Percentiles rank a stretch among this genome's conserved stretches.
Conservation (phyloP, 1,140 invertebrate genomes). For the Drosophila ohnishii region DNA sequence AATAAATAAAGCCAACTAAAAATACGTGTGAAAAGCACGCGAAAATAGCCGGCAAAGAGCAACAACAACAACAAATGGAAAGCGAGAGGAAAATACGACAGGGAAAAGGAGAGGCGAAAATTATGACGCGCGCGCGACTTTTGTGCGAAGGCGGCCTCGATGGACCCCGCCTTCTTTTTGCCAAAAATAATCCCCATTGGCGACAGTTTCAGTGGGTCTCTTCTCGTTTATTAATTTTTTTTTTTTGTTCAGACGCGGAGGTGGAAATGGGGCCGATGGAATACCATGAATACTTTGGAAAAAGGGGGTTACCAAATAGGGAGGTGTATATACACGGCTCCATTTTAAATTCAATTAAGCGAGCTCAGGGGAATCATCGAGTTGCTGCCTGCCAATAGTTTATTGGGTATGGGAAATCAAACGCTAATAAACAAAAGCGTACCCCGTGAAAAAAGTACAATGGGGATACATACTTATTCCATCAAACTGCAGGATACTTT, state of each 20-base stretch:
- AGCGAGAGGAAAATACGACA: not conserved
- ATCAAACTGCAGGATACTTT: no score
- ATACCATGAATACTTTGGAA: conserved; percentile 13
- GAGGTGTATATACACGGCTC: conserved; percentile 5
- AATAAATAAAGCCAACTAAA: conserved; percentile 75
- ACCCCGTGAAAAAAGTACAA: not conserved
- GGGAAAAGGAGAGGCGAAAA: conserved; percentile 11
- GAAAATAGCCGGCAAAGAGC: conserved; percentile 45
- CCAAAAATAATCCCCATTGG: conserved; percentile 44
- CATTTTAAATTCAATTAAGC: conserved; percentile 65
- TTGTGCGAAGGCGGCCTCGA: conserved; percentile 28
- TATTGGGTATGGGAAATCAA: conserved; percentile 27
- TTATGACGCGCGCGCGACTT: conserved; percentile 38
- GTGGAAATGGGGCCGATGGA: not conserved
- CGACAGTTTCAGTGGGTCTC: conserved; percentile 22
- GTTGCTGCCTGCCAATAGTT: conserved; percentile 31
- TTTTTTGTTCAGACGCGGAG: not conserved
- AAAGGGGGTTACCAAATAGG: conserved; percentile 15
- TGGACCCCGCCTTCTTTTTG: conserved; percentile 40
- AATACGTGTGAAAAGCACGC: conserved; percentile 60
- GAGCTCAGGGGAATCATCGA: conserved; percentile 27
- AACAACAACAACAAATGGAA: conserved; percentile 15
- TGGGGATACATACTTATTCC: no score
- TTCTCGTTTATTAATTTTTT: conserved; percentile 1
- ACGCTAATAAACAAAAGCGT: conserved; percentile 5